Evolutionary conservation across 1,140 invertebrate genomes (phyloP), one percentile per base, ranked within the genome.

Genomic region (Aradophagus sp.): DNA sequence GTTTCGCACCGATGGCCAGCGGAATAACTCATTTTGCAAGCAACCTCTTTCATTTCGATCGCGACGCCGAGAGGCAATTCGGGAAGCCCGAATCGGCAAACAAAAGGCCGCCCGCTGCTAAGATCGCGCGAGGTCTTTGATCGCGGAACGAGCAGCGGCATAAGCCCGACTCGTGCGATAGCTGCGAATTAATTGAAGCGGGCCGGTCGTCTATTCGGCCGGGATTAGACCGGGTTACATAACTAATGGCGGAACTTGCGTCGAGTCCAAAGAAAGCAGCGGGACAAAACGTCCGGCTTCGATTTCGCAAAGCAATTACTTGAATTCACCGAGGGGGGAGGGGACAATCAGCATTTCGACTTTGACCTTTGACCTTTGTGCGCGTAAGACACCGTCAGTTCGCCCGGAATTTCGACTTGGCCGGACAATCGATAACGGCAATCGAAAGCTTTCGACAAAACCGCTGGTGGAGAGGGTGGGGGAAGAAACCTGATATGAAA

Each of bases 281-380:
- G 55, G 59, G 44, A 53, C 47, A 14, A 58, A 73, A 73, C 58
- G 59, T 73, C 48, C 50, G 70, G 59, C 68, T 73, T 73, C 70
- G 65, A 73, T 73, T 73, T 73, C 68, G 63, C 63, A 32, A 53
- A 59, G 58, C 63, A 73, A 73, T 73, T 73, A 73, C 70, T 73
- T 47, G 59, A 73, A 63, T 65, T 56, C 50, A 34, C 58, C n/a
- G n/a, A n/a, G n/a, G 4, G 6, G 31, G 41, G 42, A 16, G 55
- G 12, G 55, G 48, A 53, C 70, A 73, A 73, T 73, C 70, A 65
- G 58, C 68, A 53, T 73, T 68, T 68, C 59, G 58, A 58, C 62
- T 73, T 73, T 73, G 70, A 73, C 70, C 62, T 73, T 73, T 73
- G 70, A 73, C 70, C 70, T 73, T 73, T 73, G 70, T 73, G 48